Base-by-base conservation (phyloP, 2,888 invertebrate species). In the Diarsia brunnea region DNA sequence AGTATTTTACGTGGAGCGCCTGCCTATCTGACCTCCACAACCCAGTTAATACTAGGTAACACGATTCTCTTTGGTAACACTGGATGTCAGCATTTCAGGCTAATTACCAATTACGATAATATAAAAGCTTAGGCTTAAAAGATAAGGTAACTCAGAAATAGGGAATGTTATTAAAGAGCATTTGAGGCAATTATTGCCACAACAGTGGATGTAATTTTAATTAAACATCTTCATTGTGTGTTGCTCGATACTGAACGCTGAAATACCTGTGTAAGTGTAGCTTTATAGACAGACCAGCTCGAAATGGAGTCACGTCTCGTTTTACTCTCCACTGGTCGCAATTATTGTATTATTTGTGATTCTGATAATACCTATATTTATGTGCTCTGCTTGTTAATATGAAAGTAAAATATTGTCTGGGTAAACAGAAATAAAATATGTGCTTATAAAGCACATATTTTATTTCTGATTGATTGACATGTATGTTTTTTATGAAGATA, bases 291-390 rank as follows among this genome's bases (percentile, higher is more conserved):
- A 27, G 69, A 45, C 38, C 58, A 63, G 63, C 43, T 60, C 65
- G 12, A 27, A 67, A 58, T 14, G 31, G 38, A 63, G 49, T 63
- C 38, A 38, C 38, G 69, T 69, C 77, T 82, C 66, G 51, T 81
- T 81, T 81, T 51, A 63, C 72, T 47, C 72, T 69, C 58, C 77
- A 73, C 51, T 38, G 66, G 51, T 27, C 71, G 27, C 64, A 11
- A 77, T 77, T 77, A 81, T 69, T 69, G 71, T 69, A 60, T 69
- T 66, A 68, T 76, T 72, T 51, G 61, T 66, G 69, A 72, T 61
- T 64, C 49, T 70, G 27, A 24, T 72, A 61, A 76, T 67, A 45
- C 12, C 4, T 45, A n/a, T 66, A 67, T 81, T 64, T 68, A 51
- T 71, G 58, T 53, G 12, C 38, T 45, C 45, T 24, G 60, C 16